Evolutionary conservation across 1,140 invertebrate genomes (phyloP), one percentile per base, ranked within the genome.

Genomic region (Marisa cornuarietis): DNA sequence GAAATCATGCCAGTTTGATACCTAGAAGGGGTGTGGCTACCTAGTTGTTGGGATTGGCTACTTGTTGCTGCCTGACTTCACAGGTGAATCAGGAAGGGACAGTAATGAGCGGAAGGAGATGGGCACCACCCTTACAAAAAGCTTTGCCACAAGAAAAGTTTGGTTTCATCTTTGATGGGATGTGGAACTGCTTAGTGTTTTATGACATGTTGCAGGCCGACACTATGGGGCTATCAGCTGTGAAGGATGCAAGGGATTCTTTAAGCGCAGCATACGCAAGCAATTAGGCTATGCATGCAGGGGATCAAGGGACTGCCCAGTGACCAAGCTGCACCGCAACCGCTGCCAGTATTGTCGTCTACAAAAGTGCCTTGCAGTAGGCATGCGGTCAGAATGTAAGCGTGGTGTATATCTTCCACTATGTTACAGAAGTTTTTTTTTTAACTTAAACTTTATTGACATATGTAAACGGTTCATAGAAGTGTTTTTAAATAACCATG

Each of bases 311-410:
- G 96, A 96, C 89, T 99, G 98, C 90, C 96, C 98, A 91, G 97
- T 99, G 71, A 99, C 97, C 66, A 99, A 99, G 91, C 96, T 98
- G 88, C 96, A 98, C 90, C 93, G 98, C 74, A 91, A 99, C 92
- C 93, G 98, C 79, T 99, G 98, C 92, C 98, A 99, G 92, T 99
- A 98, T 92, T 99, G 98, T 92, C 94, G 98, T 77, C 93, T 99
- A 82, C 97, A 99, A 91, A 99, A 99, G 92, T 99, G 98, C 91
- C 93, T 99, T 26, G 94, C 95, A 66, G 98, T 97, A 93, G 98
- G 98, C 83, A 99, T 99, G 98, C 93, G 97, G 92, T 97, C 96
- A 92, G 98, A 99, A 94, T 98, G 97, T 99, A 95, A 97, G 96
- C 86, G 49, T 58, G n/a, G n/a, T n/a, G n/a, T n/a, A n/a, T n/a